These are phyloP conservation scores for Gambusia yucatana DNA, from an alignment of 2,797 vertebrate genomes.

Conservation along the genomic window DNA sequence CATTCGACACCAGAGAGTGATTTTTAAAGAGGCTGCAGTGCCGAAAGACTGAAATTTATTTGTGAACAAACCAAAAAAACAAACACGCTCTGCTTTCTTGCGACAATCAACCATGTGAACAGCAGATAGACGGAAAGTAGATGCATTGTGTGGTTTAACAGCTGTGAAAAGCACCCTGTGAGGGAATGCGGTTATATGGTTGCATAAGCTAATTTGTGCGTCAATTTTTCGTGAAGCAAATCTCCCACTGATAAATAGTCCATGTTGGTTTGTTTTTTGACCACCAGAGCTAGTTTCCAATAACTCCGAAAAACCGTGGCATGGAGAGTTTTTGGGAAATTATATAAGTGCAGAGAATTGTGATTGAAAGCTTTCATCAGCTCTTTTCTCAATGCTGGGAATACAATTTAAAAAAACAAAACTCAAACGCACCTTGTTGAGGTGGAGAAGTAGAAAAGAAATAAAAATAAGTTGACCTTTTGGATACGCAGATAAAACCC, in stretches of 20 bases:
- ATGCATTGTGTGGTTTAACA: background rate
- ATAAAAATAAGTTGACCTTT: background rate
- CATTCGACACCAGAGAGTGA: too few species aligned
- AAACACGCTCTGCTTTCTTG: background rate
- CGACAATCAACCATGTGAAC: too few species aligned
- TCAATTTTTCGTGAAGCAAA: background rate
- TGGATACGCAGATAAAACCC: background rate
- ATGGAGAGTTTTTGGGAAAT: background rate
- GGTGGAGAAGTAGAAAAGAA: too few species aligned
- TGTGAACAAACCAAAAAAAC: background rate
- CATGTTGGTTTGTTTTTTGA: background rate
- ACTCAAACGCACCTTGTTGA: background rate
- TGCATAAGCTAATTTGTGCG: background rate
- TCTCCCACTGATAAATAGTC: background rate
- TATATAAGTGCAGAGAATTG: background rate
- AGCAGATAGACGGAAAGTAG: background rate
- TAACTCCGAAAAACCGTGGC: background rate
- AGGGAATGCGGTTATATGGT: constrained; percentile 6
- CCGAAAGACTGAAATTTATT: background rate
- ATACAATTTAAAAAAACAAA: background rate
- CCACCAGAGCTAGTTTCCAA: background rate
- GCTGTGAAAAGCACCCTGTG: background rate
- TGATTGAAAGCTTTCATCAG: background rate
- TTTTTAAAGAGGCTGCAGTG: background rate
- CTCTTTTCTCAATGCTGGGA: background rate